Percentiles rank a stretch among this genome's conserved stretches.
Evolutionary conservation across 2,113 vertebrate species (phyloP).

Genomic region (Oncorhynchus clarkii): DNA sequence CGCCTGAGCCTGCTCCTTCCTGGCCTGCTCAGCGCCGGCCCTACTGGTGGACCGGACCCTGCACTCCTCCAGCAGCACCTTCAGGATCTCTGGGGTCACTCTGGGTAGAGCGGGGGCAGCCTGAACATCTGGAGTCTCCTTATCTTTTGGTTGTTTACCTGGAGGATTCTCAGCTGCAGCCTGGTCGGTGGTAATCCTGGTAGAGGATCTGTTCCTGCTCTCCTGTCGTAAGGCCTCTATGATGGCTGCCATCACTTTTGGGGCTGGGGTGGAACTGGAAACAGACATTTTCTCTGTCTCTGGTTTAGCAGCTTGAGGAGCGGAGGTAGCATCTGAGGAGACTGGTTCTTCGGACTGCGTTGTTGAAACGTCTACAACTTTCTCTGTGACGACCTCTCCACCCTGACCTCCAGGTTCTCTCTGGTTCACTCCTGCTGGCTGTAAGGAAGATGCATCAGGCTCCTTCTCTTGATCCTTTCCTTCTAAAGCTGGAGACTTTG

Average conservation of each 20-base stretch:
- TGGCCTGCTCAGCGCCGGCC: not conserved
- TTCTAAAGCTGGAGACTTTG: not conserved
- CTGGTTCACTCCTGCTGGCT: not conserved
- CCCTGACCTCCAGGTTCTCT: not conserved
- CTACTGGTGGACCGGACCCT: conserved; percentile 1
- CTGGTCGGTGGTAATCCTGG: not conserved
- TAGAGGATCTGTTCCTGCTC: not conserved
- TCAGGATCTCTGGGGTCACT: conserved; percentile 53
- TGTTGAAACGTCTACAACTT: not conserved
- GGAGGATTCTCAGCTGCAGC: not conserved
- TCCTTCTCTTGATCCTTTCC: not conserved
- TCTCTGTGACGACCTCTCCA: not conserved
- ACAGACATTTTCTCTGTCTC: not conserved
- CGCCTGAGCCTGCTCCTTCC: not conserved
- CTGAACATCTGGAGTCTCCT: not conserved
- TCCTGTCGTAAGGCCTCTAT: not conserved
- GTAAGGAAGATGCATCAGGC: no score
- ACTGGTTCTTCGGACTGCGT: not conserved
- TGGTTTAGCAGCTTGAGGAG: not conserved
- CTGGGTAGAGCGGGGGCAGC: conserved; percentile 1
- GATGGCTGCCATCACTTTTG: not conserved
- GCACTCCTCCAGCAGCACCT: conserved; percentile 45
- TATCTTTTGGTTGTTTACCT: not conserved
- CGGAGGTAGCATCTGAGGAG: not conserved
- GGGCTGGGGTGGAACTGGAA: not conserved